Percentiles rank a stretch among this genome's conserved stretches.
Conservation (phyloP, 2,888 invertebrate genomes). For the Neoitamus cyanurus region DNA sequence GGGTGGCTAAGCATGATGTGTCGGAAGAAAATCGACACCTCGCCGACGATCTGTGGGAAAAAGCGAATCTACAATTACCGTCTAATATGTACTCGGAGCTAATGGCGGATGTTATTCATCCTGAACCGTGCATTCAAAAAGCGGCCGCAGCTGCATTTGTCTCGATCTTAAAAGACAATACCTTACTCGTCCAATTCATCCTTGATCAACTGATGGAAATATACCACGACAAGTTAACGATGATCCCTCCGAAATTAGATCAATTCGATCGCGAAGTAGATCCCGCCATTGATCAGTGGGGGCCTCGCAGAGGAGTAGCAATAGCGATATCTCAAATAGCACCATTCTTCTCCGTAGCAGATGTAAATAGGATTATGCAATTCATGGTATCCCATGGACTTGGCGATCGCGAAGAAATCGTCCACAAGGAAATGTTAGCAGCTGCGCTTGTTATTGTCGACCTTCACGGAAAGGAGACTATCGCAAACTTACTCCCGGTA, state of each 20-base stretch:
- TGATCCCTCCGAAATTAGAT: constrained; percentile 88
- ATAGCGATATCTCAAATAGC: constrained; percentile 84
- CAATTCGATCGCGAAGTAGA: constrained; percentile 90
- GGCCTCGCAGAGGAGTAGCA: constrained; percentile 88
- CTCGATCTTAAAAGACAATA: constrained; percentile 71
- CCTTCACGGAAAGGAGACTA: constrained; percentile 87
- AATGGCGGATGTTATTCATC: constrained; percentile 80
- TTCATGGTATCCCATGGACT: constrained; percentile 90
- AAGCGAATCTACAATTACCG: constrained; percentile 69
- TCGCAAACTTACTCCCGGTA: constrained; percentile 83
- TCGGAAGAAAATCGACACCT: constrained; percentile 78
- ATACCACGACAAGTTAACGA: constrained; percentile 81
- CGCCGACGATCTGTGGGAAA: constrained; percentile 74
- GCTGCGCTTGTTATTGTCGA: constrained; percentile 94
- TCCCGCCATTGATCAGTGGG: constrained; percentile 90
- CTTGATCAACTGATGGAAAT: constrained; percentile 76
- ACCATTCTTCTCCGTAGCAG: constrained; percentile 71
- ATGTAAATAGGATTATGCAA: constrained; percentile 77
- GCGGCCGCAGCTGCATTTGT: constrained; percentile 86
- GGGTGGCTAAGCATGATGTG: constrained; percentile 86
- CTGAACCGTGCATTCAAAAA: constrained; percentile 83
- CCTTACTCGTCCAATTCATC: constrained; percentile 69
- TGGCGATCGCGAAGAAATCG: constrained; percentile 84
- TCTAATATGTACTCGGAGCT: constrained; percentile 65
- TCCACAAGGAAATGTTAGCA: constrained; percentile 90